Base-by-base conservation (phyloP, 2,797 vertebrate species). In the Sternotherus odoratus region DNA sequence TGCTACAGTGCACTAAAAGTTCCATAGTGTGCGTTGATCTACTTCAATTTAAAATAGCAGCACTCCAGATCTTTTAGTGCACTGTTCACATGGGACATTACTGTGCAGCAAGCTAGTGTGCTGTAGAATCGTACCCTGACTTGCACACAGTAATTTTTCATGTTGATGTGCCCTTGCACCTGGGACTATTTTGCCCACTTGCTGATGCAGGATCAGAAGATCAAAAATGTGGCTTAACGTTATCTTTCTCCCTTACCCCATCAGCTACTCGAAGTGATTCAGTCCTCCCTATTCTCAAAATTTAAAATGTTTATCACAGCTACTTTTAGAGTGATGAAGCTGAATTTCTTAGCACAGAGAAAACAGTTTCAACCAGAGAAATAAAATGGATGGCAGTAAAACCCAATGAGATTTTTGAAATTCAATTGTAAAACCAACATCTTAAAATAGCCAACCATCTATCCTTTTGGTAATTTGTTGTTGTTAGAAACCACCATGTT, bases 401-500 rank as follows among this genome's bases (percentile, higher is more conserved):
- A 78, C 13, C 57, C 3, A 17, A 23, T 60, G 77, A 8, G 1
- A 43, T 28, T 72, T 56, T 86, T 91, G 82, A 13, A 94, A 91
- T 43, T 66, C 7, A 86, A 80, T 66, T n/a, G 51, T n/a, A 21
- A 74, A 90, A 63, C 39, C 57, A 48, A 87, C 39, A 94, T 89
- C 79, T 79, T 54, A 66, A 82, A 79, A 46, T 46, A 69, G 88
- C 66, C 21, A 1, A 2, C 12, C 28, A 84, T 83, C 49, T 50
- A 91, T 75, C 74, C 36, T 9, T 13, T 80, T 75, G 56, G 89
- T 94, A 91, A 94, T 1, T 26, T 82, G 28, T 39, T 66, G 51
- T 96, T 92, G 94, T 94, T 90, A 89, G 74, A 92, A 90, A 79
- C 82, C 30, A 39, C 82, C 90, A 92, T 85, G 79, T 89, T 48